Evolutionary conservation across 2,797 vertebrate species (phyloP).

Genomic region (Lemur catta): DNA sequence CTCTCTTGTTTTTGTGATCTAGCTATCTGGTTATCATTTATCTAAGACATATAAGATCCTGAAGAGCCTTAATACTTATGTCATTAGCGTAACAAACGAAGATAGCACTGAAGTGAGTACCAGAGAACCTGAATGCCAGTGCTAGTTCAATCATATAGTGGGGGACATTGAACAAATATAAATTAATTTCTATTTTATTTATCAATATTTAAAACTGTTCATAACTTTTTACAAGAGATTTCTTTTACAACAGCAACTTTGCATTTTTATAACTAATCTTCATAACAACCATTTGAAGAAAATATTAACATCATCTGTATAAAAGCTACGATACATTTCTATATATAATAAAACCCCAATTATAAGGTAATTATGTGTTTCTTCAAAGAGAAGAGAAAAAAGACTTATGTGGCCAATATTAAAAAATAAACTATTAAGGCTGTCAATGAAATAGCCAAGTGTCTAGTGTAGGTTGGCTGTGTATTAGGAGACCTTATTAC

Average conservation of each 20-base stretch:
- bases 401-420: not conserved
- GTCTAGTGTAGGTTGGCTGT: not conserved
- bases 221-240: not conserved
- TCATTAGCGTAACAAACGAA: not conserved
- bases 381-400: not conserved
- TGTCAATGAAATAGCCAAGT: not conserved
- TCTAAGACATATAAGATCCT: not conserved
- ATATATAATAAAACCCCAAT: not conserved
- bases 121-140: not conserved
- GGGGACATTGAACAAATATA: not conserved
- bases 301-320: not conserved
- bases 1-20: not conserved
- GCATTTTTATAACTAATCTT: not conserved
- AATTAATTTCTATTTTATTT: not conserved
- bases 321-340: not conserved
- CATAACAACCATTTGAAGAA: not conserved
- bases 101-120: not conserved
- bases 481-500: not conserved
- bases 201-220: not conserved
- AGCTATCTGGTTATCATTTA: not conserved
- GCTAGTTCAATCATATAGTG: not conserved
- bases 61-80: not conserved
- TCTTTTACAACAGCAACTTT: not conserved
- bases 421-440: not conserved
- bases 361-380: not conserved